Evolutionary conservation across 2,797 vertebrate genomes (phyloP).

Genomic region (Rhynchotus rufescens): DNA sequence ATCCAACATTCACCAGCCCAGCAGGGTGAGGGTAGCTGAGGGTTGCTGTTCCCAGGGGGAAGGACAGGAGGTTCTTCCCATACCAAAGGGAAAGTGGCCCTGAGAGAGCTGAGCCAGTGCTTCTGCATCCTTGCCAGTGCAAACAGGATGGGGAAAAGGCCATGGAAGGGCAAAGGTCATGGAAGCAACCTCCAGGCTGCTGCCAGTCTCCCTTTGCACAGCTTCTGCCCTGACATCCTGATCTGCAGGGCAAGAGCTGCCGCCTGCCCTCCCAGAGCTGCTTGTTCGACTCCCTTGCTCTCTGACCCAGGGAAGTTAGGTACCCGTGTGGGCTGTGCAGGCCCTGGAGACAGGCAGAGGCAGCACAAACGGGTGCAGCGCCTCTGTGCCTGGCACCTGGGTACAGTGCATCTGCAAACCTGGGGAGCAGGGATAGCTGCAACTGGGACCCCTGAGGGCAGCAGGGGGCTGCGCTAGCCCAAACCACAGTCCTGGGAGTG

Average conservation of each 20-base stretch:
- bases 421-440: background rate
- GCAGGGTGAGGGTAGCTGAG: rapidly evolving
- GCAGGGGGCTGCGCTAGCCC: background rate
- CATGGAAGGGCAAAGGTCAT: background rate
- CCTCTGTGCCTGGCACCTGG: background rate
- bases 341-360: background rate
- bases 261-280: rapidly evolving
- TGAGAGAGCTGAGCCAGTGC: background rate
- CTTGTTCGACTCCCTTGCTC: background rate
- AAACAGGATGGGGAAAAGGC: background rate
- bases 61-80: background rate
- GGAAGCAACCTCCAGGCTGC: background rate
- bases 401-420: background rate
- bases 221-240: background rate
- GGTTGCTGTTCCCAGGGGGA: background rate
- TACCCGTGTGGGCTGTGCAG: background rate
- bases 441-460: background rate
- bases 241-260: background rate
- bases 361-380: rapidly evolving
- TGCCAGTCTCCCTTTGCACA: background rate
- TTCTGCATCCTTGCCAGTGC: background rate
- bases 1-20: rapidly evolving
- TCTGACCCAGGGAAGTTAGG: background rate
- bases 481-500: background rate
- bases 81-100: background rate